Evolutionary conservation across 2,797 vertebrate genomes (phyloP), one percentile per base, ranked within the genome.

Genomic region (Acrocephalus scirpaceus): DNA sequence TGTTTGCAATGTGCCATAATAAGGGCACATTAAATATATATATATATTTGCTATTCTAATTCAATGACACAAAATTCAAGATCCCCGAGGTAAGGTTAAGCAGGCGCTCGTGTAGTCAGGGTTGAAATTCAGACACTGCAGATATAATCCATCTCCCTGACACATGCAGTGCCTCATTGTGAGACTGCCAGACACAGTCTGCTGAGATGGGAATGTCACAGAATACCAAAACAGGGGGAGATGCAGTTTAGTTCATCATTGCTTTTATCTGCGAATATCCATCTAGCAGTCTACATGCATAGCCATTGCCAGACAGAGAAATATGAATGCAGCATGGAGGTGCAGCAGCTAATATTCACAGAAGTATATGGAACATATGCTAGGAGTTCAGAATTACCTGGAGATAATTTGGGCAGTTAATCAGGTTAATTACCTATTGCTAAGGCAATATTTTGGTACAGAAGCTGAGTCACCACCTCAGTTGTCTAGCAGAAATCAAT

Each of bases 71-170:
- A 36, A 91, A 96, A 96, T 92, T 90, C 69, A 89, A 86, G 91
- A 95, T 93, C 93, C 90, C 95, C 0, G 54, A 97, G 96, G 97
- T 97, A 90, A 97, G 92, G 84, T 95, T 96, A 96, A 94, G 89
- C 80, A 85, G 92, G 66, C 96, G 94, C 96, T 97, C 75, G 16
- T 47, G 53, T 73, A 97, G 95, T 86, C 97, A 80, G 97, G 91
- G 95, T 96, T 93, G 97, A 98, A 98, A 98, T 97, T 96, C 98
- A 99, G 98, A 98, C 98, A 97, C 98, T 99, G 98, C 98, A 98
- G 98, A 98, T 98, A 98, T 98, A 98, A 99, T 99, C 99, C 98
- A 99, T 99, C 99, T 99, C 98, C 96, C 98, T 99, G 99, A 99
- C 99, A 99, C 98, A 97, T 94, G 98, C 98, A 98, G 98, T 97